Conservation (phyloP, 30 jellyfish, hydroid and myxozoan genomes). For the Cassiopea xamachana region DNA sequence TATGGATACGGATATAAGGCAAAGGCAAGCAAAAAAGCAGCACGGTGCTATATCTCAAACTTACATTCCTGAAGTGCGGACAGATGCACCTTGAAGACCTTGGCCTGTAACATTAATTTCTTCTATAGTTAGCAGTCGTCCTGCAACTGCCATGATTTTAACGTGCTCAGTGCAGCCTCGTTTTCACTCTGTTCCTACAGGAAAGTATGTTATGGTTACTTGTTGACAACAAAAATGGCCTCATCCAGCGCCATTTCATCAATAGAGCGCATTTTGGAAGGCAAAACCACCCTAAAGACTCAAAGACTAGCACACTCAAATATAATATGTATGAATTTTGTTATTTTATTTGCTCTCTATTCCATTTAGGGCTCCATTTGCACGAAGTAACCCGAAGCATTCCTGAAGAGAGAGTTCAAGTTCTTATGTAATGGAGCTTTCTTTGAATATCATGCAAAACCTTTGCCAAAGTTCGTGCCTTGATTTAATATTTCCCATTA, state of each 20-base stretch:
- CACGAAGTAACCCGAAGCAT: not conserved
- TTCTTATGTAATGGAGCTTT: no score
- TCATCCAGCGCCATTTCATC: slow-evolving; percentile 56
- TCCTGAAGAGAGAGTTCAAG: no score
- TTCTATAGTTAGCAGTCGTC: slow-evolving; percentile 24
- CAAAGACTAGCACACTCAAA: slow-evolving; percentile 67
- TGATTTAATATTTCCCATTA: no score
- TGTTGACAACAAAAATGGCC: slow-evolving; percentile 59
- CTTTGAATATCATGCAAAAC: no score
- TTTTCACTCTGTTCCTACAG: not conserved
- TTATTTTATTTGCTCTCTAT: not conserved
- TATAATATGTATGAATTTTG: slow-evolving; percentile 59
- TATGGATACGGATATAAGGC: no score
- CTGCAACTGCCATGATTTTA: slow-evolving; percentile 30
- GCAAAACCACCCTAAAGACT: slow-evolving; percentile 76
- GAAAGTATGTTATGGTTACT: not conserved
- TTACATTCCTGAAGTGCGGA: slow-evolving; percentile 72
- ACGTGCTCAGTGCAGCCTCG: slow-evolving; percentile 8
- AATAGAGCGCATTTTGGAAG: slow-evolving; percentile 76
- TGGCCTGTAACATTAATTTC: slow-evolving; percentile 36
- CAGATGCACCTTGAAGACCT: slow-evolving; percentile 23
- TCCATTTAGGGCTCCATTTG: not conserved
- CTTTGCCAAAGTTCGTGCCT: no score
- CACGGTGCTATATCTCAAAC: not conserved
- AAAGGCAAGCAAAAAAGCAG: not conserved